Conservation (phyloP, 2,797 vertebrate genomes). For the Macroramphosus scolopax region DNA sequence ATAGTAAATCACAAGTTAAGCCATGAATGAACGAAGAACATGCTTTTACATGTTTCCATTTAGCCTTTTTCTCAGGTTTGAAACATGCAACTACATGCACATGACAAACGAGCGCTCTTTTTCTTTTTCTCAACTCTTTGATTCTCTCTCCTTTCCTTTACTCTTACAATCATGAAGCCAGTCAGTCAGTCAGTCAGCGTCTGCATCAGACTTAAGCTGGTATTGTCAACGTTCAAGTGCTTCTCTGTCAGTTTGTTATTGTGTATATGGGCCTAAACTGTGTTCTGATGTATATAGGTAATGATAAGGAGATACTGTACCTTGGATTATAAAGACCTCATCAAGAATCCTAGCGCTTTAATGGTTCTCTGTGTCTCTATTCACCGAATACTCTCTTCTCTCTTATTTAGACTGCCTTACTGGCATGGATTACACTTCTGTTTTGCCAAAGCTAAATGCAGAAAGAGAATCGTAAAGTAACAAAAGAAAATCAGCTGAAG, state of each 20-base stretch:
- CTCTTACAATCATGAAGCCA: constrained; percentile 19
- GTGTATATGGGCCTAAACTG: constrained; percentile 77
- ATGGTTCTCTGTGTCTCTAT: constrained; percentile 75
- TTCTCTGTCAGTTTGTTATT: constrained; percentile 77
- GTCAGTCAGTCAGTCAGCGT: constrained; percentile 53
- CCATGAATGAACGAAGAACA: constrained; percentile 20
- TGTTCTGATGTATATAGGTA: constrained; percentile 78
- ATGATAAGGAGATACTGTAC: constrained; percentile 73
- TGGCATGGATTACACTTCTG: constrained; percentile 74
- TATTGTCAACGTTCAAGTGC: constrained; percentile 74
- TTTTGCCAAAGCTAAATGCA: constrained; percentile 80
- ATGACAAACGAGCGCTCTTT: constrained; percentile 32
- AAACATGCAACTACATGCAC: constrained; percentile 52
- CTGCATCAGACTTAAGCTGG: constrained; percentile 64
- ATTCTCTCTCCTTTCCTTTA: constrained; percentile 9
- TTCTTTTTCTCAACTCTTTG: constrained; percentile 16
- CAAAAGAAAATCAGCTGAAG: constrained; percentile 35
- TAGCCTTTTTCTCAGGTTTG: constrained; percentile 69
- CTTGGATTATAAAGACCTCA: constrained; percentile 73
- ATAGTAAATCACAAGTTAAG: not conserved
- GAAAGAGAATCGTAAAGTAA: constrained; percentile 54
- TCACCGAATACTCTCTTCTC: constrained; percentile 70
- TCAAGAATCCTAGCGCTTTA: constrained; percentile 73
- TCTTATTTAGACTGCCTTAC: constrained; percentile 75
- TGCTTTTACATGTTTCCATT: constrained; percentile 54